Conservation (phyloP, 2,888 invertebrate genomes). For the Drosophila kambysellisi region DNA sequence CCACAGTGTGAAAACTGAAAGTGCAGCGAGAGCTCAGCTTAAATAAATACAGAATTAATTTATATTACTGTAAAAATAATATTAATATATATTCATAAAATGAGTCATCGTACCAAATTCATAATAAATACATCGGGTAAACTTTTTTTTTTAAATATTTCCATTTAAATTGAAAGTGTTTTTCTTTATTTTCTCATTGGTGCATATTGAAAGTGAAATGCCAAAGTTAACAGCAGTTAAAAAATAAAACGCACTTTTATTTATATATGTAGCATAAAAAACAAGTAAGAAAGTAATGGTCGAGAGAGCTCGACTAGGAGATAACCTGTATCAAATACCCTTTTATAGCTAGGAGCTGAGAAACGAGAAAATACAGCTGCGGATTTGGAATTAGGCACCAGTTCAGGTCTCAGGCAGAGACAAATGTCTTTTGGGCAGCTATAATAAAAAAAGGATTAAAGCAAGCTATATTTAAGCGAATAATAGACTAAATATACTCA, state of each 20-base stretch:
- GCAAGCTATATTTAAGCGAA: not conserved
- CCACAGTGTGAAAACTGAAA: constrained; percentile 65
- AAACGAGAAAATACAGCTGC: no score
- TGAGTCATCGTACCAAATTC: constrained; percentile 82
- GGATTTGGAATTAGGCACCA: not conserved
- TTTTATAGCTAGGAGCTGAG: no score
- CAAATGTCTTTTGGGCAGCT: not conserved
- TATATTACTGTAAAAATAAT: not conserved
- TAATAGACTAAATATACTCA: no score
- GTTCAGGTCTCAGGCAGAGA: not conserved
- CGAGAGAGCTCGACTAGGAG: not conserved
- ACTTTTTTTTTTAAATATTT: constrained; percentile 1
- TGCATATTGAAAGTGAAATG: not conserved
- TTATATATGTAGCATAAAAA: not conserved
- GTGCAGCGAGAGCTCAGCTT: constrained; percentile 39
- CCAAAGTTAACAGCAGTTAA: not conserved
- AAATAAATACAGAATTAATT: constrained; percentile 8
- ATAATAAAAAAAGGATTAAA: not conserved
- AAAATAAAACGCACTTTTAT: not conserved
- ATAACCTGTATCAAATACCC: not conserved
- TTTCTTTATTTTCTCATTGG: not conserved
- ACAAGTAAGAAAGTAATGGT: not conserved
- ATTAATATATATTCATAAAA: constrained; percentile 2
- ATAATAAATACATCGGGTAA: constrained; percentile 85
- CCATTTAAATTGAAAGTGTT: not conserved